Conservation (phyloP, 1,140 invertebrate genomes). For the Ceratitis capitata region DNA sequence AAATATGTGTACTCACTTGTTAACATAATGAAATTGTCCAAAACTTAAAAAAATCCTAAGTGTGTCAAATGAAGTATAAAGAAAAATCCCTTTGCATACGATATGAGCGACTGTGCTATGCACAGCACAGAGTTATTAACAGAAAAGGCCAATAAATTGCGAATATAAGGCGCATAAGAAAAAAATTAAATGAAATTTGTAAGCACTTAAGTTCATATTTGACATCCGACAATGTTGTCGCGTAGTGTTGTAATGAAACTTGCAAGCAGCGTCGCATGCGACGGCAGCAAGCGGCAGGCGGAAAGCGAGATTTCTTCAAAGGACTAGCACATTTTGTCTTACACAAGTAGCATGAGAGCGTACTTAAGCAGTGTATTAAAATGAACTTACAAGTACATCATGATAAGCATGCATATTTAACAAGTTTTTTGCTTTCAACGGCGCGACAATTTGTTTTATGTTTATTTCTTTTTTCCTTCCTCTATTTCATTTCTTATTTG, state of each 20-base stretch:
- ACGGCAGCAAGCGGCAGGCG: not conserved
- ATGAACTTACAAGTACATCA: not conserved
- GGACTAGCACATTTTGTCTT: not conserved
- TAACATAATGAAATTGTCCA: not conserved
- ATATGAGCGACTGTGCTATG: not conserved
- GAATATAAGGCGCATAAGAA: not conserved
- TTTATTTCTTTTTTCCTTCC: not conserved
- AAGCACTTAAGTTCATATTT: conserved; percentile 13
- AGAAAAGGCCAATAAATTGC: not conserved
- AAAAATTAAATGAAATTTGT: not conserved
- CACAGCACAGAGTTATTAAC: not conserved
- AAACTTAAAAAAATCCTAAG: conserved; percentile 1
- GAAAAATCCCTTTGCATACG: not conserved
- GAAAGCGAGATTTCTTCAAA: not conserved
- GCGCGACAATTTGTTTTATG: not conserved
- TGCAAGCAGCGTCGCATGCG: no score
- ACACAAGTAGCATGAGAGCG: not conserved
- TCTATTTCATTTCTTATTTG: not conserved
- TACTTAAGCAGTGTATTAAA: not conserved
- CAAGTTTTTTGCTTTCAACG: not conserved
- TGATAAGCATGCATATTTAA: not conserved
- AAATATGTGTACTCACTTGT: not conserved
- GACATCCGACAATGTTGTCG: conserved; percentile 5
- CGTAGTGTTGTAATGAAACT: not conserved
- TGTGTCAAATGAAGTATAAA: not conserved